phyloP scores from a whole-genome alignment of 53 echinoderm and acorn worm genomes.

The Arbacia lixula region DNA sequence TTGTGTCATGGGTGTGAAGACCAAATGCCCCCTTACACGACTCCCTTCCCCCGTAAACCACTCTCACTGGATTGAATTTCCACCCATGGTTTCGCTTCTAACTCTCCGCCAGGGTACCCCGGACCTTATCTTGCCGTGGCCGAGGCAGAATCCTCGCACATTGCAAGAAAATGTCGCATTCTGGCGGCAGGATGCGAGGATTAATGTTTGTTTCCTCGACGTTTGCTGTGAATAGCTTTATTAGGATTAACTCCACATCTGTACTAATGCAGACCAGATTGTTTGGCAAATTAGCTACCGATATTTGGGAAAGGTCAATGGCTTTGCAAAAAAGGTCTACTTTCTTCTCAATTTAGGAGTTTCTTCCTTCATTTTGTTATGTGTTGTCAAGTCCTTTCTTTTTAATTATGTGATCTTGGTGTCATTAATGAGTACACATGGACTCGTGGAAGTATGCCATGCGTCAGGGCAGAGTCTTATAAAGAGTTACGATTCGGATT shows the following conservation, averaged over 20 bases:
- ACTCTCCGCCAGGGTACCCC: too few species aligned
- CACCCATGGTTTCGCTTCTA: background rate
- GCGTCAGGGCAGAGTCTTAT: too few species aligned
- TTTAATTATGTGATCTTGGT: too few species aligned
- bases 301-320: background rate
- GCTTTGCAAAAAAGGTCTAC: background rate
- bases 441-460: too few species aligned
- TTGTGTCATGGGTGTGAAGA: background rate
- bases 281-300: constrained; percentile 1
- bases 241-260: background rate
- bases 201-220: background rate
- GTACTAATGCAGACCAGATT: background rate
- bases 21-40: constrained; percentile 7
- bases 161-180: background rate
- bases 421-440: too few species aligned
- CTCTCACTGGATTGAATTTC: background rate
- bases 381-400: too few species aligned
- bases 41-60: background rate
- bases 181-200: background rate
- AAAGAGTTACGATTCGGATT: too few species aligned
- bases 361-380: too few species aligned
- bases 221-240: constrained; percentile 4
- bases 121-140: background rate
- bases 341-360: constrained; percentile 56
- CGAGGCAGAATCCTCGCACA: background rate